A percentile compares a stretch with the other conserved stretches of the same genome.
Evolutionary conservation across 2,888 invertebrate species (phyloP).

Genomic region (Sphaerophoria taeniata): DNA sequence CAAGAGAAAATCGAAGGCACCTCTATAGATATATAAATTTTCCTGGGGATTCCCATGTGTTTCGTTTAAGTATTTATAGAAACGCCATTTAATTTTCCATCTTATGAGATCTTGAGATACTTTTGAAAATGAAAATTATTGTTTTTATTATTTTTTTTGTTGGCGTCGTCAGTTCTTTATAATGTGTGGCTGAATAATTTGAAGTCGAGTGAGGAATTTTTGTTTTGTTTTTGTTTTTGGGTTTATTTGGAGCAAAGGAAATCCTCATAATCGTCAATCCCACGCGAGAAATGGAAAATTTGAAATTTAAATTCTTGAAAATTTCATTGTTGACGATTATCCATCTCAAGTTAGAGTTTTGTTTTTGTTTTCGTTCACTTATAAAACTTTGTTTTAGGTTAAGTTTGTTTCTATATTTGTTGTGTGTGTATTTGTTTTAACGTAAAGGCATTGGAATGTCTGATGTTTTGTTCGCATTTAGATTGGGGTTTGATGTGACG

Average conservation of each 20-base stretch:
- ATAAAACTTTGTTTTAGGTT: background rate
- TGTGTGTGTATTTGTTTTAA: background rate
- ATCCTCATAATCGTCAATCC: conserved; percentile 26
- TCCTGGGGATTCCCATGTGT: conserved; percentile 73
- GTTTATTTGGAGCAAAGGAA: conserved; percentile 26
- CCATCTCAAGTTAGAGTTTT: background rate
- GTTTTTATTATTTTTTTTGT: background rate
- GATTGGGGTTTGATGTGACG: conserved; percentile 52
- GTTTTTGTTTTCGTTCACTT: conserved; percentile 4
- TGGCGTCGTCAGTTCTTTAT: conserved; percentile 47
- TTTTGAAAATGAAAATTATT: conserved; percentile 21
- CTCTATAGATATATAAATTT: conserved; percentile 5
- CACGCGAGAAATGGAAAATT: conserved; percentile 21
- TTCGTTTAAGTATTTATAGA: conserved; percentile 62
- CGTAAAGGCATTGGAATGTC: conserved; percentile 45
- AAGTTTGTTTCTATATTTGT: background rate
- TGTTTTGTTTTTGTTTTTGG: background rate
- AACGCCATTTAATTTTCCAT: conserved; percentile 29
- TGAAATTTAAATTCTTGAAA: background rate
- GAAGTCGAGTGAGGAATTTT: conserved; percentile 62
- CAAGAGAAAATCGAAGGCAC: conserved; percentile 4
- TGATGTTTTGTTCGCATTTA: conserved; percentile 24
- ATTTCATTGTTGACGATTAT: background rate
- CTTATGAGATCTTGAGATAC: conserved; percentile 59
- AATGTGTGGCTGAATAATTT: conserved; percentile 54